A percentile compares a stretch with the other conserved stretches of the same genome.
Evolutionary conservation across 2,113 vertebrate species (phyloP).

Genomic region (Anhinga anhinga): DNA sequence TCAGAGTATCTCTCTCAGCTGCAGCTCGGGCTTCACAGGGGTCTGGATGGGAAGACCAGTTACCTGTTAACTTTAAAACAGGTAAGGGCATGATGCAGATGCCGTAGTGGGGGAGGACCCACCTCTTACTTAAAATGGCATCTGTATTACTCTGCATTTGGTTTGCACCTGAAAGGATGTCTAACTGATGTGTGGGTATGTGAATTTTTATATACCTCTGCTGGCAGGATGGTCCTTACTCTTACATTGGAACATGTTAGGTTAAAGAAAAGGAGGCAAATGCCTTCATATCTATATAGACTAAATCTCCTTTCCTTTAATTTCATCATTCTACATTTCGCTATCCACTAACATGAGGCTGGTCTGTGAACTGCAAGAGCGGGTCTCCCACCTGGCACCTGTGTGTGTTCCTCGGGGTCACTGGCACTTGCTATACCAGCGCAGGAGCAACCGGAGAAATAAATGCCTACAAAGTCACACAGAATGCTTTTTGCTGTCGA

Average conservation of each 20-base stretch:
- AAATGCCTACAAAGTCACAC: background rate
- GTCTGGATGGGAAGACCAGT: background rate
- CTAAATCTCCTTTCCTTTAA: background rate
- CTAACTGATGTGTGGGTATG: rapidly evolving
- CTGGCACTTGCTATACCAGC: background rate
- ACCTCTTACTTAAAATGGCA: background rate
- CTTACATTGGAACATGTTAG: background rate
- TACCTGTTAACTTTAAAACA: background rate
- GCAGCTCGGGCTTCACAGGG: background rate
- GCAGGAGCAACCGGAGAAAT: background rate
- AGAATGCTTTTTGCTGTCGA: background rate
- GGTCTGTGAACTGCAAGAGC: background rate
- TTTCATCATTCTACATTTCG: background rate
- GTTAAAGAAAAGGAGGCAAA: background rate
- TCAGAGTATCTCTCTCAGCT: background rate
- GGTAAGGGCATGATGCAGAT: background rate
- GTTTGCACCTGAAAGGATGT: background rate
- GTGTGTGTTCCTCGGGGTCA: background rate
- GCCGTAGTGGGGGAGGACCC: background rate
- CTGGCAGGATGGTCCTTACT: background rate
- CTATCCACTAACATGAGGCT: background rate
- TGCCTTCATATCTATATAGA: background rate
- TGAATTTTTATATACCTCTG: background rate
- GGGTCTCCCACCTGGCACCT: background rate
- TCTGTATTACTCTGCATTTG: background rate